Evolutionary conservation across 2,888 invertebrate genomes (phyloP).

Genomic region (Cheilosia variabilis): DNA sequence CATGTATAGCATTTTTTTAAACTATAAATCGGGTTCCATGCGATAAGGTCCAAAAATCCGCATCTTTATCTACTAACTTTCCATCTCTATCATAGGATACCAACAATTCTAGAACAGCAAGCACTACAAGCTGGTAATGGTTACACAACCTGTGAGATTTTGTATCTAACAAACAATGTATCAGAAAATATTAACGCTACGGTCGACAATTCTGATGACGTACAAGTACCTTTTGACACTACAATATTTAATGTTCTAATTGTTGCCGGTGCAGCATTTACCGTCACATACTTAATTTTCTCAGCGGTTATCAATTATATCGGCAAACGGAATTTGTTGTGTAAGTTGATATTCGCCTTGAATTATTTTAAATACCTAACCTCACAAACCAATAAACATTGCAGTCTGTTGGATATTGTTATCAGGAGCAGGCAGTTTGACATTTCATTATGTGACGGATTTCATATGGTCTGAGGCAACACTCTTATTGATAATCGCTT

Average conservation of each 20-base stretch:
- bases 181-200: background rate
- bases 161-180: background rate
- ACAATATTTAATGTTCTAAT: conserved; percentile 33
- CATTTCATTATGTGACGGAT: background rate
- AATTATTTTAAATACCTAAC: background rate
- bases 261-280: conserved; percentile 18
- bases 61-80: no score
- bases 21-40: no score
- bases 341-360: background rate
- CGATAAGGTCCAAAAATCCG: no score
- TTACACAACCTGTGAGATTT: background rate
- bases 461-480: conserved; percentile 8
- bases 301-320: conserved; percentile 4
- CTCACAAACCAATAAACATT: background rate
- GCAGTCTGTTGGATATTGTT: conserved; percentile 22
- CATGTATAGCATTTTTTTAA: no score
- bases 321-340: background rate
- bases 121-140: background rate
- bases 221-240: conserved; percentile 10
- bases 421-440: conserved; percentile 1
- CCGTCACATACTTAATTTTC: conserved; percentile 19
- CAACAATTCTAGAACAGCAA: background rate
- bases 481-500: conserved; percentile 83
- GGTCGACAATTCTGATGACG: background rate
- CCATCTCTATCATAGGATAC: background rate